phyloP scores from a whole-genome alignment of 1,140 invertebrate genomes.

The Drosophila ironensis region DNA sequence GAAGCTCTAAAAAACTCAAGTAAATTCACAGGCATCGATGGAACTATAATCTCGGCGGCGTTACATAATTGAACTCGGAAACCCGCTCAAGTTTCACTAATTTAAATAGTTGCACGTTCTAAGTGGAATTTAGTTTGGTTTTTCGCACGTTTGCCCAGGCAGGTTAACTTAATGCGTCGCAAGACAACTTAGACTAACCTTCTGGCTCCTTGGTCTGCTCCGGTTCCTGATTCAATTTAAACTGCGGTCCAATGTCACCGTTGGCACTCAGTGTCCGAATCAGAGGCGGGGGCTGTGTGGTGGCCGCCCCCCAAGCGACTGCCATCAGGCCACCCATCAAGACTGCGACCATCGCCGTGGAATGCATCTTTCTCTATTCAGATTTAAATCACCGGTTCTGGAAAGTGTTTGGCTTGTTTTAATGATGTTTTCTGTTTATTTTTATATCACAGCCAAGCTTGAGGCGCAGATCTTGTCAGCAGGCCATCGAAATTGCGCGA shows the following conservation, averaged over 20 bases:
- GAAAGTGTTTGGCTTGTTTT: background rate
- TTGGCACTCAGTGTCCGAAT: conserved; percentile 59
- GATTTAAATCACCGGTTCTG: too few species aligned
- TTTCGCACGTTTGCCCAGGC: conserved; percentile 10
- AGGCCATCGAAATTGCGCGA: conserved; percentile 37
- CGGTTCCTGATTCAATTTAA: conserved; percentile 17
- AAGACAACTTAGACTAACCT: conserved; percentile 27
- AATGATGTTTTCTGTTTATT: conserved; percentile 6
- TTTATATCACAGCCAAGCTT: conserved; percentile 62
- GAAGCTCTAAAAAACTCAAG: background rate
- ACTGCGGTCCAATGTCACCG: conserved; percentile 66
- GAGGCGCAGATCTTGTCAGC: conserved; percentile 36
- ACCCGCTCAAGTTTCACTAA: conserved; percentile 32
- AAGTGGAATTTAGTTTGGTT: conserved; percentile 1
- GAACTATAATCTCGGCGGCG: too few species aligned
- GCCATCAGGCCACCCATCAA: conserved; percentile 7
- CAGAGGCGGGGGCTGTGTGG: conserved; percentile 52
- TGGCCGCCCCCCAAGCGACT: conserved; percentile 41
- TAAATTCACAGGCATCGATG: too few species aligned
- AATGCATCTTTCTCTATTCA: conserved; percentile 48
- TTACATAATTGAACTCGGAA: conserved; percentile 43
- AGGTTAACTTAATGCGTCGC: background rate
- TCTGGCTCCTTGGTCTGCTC: conserved; percentile 21
- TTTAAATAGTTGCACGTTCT: conserved; percentile 51
- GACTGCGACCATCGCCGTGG: conserved; percentile 15